These are phyloP conservation scores for Urosaurus nigricauda DNA, from an alignment of 2,797 vertebrate species.

Conservation along the genomic window DNA sequence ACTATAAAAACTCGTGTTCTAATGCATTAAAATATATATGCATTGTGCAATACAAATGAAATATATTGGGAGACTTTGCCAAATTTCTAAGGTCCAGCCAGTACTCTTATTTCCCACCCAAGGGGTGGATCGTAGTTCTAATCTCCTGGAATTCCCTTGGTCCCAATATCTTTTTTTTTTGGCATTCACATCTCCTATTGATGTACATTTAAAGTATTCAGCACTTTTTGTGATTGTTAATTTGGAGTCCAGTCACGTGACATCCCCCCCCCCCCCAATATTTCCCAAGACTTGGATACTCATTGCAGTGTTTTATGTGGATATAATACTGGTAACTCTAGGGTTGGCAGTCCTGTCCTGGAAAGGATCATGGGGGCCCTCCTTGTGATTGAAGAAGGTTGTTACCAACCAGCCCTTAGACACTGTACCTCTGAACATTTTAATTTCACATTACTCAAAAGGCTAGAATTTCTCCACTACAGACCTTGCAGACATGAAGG, in stretches of 20 bases:
- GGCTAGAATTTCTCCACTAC: not conserved
- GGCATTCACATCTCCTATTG: slow-evolving; percentile 21
- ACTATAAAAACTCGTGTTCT: slow-evolving; percentile 9
- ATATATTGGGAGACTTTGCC: slow-evolving; percentile 13
- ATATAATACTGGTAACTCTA: not conserved
- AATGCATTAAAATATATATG: not conserved
- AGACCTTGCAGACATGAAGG: slow-evolving; percentile 12
- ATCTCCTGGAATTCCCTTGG: not conserved
- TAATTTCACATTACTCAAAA: slow-evolving; percentile 23
- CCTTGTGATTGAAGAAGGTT: slow-evolving; percentile 14
- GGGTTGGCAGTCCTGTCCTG: not conserved
- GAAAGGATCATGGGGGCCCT: not conserved
- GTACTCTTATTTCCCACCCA: not conserved
- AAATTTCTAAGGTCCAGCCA: slow-evolving; percentile 19
- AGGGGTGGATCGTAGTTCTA: not conserved
- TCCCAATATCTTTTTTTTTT: not conserved
- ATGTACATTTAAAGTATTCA: slow-evolving; percentile 31
- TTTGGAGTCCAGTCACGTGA: not conserved
- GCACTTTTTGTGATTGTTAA: slow-evolving; percentile 34
- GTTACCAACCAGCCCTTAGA: slow-evolving; percentile 7
- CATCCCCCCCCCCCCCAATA: not conserved
- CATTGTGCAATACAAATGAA: slow-evolving; percentile 29
- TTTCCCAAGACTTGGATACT: slow-evolving; percentile 8
- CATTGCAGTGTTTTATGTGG: slow-evolving; percentile 1
- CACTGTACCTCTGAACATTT: slow-evolving; percentile 9